Evolutionary conservation across 2,113 vertebrate species (phyloP).

Genomic region (Varanus komodoensis): DNA sequence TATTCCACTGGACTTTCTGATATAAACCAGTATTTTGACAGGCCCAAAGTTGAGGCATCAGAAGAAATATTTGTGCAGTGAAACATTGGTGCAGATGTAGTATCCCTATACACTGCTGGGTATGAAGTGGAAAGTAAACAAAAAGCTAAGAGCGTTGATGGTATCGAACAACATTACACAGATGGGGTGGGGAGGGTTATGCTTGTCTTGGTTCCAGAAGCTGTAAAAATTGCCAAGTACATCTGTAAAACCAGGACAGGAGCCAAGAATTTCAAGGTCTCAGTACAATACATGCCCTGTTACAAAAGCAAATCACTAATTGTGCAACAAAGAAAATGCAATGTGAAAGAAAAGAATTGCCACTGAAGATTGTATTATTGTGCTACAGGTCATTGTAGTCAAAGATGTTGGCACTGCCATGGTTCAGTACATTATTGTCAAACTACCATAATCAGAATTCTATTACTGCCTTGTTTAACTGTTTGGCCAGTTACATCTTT

Average conservation of each 20-base stretch:
- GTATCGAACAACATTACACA: background rate
- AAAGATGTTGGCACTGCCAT: background rate
- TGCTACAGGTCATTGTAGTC: background rate
- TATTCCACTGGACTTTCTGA: background rate
- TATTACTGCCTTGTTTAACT: slow-evolving; percentile 27
- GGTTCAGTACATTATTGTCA: slow-evolving; percentile 17
- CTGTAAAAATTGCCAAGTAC: slow-evolving; percentile 38
- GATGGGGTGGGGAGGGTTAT: slow-evolving; percentile 23
- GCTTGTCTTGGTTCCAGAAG: slow-evolving; percentile 37
- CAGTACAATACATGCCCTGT: slow-evolving; percentile 63
- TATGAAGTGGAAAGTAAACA: background rate
- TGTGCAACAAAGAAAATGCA: slow-evolving; percentile 30
- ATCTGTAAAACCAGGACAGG: slow-evolving; percentile 47
- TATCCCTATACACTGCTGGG: background rate
- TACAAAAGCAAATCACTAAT: slow-evolving; percentile 39
- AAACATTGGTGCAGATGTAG: background rate
- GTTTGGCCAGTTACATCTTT: slow-evolving; percentile 13
- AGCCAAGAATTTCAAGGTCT: slow-evolving; percentile 46
- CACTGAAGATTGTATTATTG: slow-evolving; percentile 25
- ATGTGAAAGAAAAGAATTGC: slow-evolving; percentile 22
- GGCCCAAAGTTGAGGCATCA: background rate
- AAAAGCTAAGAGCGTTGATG: background rate
- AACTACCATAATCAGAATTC: background rate
- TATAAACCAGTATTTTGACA: background rate
- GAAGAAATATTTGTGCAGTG: background rate